These are phyloP conservation scores for Mus spretus DNA, from an alignment of 2,797 vertebrate genomes.

Conservation along the genomic window DNA sequence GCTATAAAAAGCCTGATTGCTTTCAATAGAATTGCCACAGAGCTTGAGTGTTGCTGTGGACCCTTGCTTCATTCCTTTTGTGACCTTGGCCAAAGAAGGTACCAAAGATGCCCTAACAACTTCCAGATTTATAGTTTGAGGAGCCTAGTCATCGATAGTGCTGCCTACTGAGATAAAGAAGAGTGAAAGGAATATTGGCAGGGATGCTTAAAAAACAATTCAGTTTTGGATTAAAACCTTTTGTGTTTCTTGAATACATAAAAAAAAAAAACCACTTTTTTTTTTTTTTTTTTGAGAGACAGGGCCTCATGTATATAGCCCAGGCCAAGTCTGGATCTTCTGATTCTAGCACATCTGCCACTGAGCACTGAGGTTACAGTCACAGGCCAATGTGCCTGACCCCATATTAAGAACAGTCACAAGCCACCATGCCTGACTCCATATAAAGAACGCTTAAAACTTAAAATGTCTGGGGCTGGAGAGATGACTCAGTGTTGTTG, in stretches of 20 bases:
- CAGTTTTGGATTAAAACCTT: conserved; percentile 35
- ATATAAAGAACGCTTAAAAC: not conserved
- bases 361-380: not conserved
- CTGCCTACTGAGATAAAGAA: not conserved
- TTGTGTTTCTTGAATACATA: not conserved
- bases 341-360: not conserved
- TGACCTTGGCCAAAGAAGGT: not conserved
- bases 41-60: not conserved
- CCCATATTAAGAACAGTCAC: not conserved
- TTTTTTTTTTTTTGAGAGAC: not conserved
- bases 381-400: not conserved
- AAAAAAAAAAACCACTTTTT: too few relatives aligned
- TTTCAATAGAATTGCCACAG: not conserved
- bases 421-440: not conserved
- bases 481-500: not conserved
- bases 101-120: not conserved
- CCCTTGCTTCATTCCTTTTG: not conserved
- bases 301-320: not conserved
- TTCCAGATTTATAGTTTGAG: not conserved
- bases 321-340: not conserved
- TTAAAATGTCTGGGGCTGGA: not conserved
- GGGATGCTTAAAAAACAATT: not conserved
- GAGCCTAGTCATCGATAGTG: not conserved
- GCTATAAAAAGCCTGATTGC: not conserved
- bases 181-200: not conserved